Base-by-base conservation (phyloP, 2,113 vertebrate species). In the Ailurus styani region DNA sequence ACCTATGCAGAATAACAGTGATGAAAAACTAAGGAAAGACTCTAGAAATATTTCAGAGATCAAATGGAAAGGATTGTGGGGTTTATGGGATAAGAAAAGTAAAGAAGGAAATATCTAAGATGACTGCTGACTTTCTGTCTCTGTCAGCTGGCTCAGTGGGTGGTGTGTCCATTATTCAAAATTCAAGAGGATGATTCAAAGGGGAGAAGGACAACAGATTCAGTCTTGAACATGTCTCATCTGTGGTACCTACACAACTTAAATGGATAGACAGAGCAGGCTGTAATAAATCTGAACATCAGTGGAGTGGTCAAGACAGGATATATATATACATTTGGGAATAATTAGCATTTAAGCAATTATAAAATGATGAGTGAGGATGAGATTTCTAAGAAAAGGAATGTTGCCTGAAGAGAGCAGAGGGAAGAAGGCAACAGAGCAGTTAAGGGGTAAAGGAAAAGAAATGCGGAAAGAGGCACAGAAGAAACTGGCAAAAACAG, bases 31-130 rank as follows among this genome's bases (percentile, higher is more conserved):
- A 72, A 64, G 18, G 21, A 87, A n/a, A 88, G 25, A 79, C 42
- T 83, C n/a, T 60, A 18, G 18, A 95, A 93, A 93, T 78, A 93
- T 66, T 79, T 93, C 50, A 93, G 20, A 95, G 27, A 37, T 42
- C 40, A 91, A 90, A 90, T 47, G 27, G 37, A 87, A 93, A 60
- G 47, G 8, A 70, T 18, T 70, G 1, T 75, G 79, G 47, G 7
- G 7, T 5, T n/a, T 6, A 60, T 25, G 42, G 6, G 9, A 5
- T 55, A 84, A 9, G 23, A 42, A 86, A 89, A 86, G 18, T 13
- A 25, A 87, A 83, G 42, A 86, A 55, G 27, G 47, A 83, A 96
- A 55, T 82, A 72, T 29, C 21, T 57, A 15, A 47, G 60, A 47
- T 77, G 31, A 70, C 50, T 31, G 25, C 12, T 54, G 15, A 64